phyloP scores from a whole-genome alignment of 2,113 vertebrate species.

The Agapornis roseicollis region DNA sequence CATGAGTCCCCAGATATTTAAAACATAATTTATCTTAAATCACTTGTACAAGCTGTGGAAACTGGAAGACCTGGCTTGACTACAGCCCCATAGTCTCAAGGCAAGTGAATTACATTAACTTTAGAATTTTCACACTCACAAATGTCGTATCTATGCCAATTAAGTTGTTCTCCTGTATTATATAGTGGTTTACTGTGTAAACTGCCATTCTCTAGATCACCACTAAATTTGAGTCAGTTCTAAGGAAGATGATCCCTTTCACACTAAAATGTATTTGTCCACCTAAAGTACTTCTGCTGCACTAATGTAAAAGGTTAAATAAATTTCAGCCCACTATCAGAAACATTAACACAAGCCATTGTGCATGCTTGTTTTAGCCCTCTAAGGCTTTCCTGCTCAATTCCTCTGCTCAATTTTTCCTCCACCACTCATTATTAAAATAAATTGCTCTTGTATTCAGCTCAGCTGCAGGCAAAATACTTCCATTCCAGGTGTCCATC shows the following conservation, averaged over 20 bases:
- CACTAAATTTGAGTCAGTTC: neutral
- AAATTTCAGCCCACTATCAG: neutral
- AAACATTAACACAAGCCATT: neutral
- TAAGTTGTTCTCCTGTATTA: neutral
- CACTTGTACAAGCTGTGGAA: neutral
- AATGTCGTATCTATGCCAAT: neutral
- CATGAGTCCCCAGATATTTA: neutral
- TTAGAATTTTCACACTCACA: neutral
- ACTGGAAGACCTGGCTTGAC: neutral
- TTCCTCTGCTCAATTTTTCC: neutral
- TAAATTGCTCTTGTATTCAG: slow-evolving; percentile 28
- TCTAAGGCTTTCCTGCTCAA: neutral
- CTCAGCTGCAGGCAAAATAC: slow-evolving; percentile 47
- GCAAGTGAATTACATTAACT: neutral
- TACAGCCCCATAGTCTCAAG: neutral
- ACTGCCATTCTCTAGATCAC: neutral
- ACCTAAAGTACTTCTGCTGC: neutral
- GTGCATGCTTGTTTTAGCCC: slow-evolving; percentile 18
- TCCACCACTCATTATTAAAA: slow-evolving; percentile 44
- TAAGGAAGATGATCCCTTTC: neutral
- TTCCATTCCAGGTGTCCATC: slow-evolving; percentile 23
- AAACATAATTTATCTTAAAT: neutral
- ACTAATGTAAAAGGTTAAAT: neutral
- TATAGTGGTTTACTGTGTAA: neutral
- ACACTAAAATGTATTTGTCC: neutral